Percentiles rank a stretch among this genome's conserved stretches.
These are phyloP conservation scores for Synergus itoensis DNA, from an alignment of 2,888 invertebrate genomes.

Conservation along the genomic window DNA sequence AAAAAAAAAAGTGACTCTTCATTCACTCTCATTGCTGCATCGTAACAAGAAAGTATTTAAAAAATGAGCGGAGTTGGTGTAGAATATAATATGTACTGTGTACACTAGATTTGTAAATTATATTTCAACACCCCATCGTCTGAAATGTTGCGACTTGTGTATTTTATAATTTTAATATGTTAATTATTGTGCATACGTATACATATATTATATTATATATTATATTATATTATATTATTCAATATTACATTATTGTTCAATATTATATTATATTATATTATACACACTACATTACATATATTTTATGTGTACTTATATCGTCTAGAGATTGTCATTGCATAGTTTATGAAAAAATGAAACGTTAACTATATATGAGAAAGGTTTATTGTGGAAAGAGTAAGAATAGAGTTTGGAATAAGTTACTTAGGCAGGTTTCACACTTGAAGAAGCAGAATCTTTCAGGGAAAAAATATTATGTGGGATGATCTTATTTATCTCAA, in stretches of 20 bases:
- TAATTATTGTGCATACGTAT: conserved; percentile 64
- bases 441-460: too few species aligned
- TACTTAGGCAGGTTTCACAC: not conserved
- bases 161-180: conserved; percentile 76
- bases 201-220: conserved; percentile 23
- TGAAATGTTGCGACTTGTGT: conserved; percentile 66
- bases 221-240: conserved; percentile 35
- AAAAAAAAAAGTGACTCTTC: conserved; percentile 46
- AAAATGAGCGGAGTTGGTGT: conserved; percentile 58
- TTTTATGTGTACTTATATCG: conserved; percentile 72
- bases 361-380: conserved; percentile 61
- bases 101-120: conserved; percentile 49
- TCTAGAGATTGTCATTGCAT: conserved; percentile 72
- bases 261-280: conserved; percentile 24
- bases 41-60: conserved; percentile 64
- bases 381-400: conserved; percentile 56
- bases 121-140: conserved; percentile 35
- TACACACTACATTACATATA: conserved; percentile 58
- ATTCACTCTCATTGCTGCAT: conserved; percentile 61
- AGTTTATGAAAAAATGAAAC: conserved; percentile 69
- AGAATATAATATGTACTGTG: conserved; percentile 46
- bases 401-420: conserved; percentile 43
- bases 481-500: too few species aligned
- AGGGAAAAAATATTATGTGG: too few species aligned
- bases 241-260: conserved; percentile 50